Evolutionary conservation across 2,113 vertebrate species (phyloP).

Genomic region (Siniperca chuatsi): DNA sequence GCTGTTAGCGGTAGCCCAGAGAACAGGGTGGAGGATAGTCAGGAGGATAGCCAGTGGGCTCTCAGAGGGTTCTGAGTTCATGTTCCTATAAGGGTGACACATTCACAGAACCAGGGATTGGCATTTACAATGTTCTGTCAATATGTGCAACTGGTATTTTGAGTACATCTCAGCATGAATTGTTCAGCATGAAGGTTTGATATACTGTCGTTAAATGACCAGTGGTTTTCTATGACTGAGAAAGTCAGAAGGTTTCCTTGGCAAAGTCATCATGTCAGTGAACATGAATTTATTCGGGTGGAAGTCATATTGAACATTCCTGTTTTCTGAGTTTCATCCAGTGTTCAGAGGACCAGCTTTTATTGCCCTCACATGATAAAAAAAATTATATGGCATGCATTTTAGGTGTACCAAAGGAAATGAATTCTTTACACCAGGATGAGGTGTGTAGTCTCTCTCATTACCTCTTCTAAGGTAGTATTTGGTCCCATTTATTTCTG

Average conservation of each 20-base stretch:
- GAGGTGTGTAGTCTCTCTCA: conserved; percentile 1
- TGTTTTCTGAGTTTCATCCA: conserved; percentile 13
- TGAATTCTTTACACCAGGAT: not conserved
- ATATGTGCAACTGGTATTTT: not conserved
- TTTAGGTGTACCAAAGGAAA: not conserved
- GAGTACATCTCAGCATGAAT: not conserved
- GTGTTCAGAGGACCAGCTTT: not conserved
- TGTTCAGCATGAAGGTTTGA: not conserved
- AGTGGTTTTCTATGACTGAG: conserved; percentile 20
- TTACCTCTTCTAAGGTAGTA: not conserved
- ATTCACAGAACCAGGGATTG: not conserved
- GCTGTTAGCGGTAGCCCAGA: conserved; percentile 41
- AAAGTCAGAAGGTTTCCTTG: conserved; percentile 18
- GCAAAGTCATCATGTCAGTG: conserved; percentile 6
- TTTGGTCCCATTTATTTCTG: not conserved
- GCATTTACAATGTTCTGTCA: not conserved
- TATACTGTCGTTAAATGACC: conserved; percentile 5
- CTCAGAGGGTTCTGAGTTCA: conserved; percentile 30
- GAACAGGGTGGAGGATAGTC: conserved; percentile 37
- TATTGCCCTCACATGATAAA: not conserved
- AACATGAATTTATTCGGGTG: not conserved
- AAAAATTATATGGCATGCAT: not conserved
- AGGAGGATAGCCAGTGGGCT: conserved; percentile 30
- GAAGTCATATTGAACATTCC: conserved; percentile 1
- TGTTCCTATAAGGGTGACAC: conserved; percentile 27